phyloP scores from a whole-genome alignment of 2,113 vertebrate species.

The Numida meleagris region DNA sequence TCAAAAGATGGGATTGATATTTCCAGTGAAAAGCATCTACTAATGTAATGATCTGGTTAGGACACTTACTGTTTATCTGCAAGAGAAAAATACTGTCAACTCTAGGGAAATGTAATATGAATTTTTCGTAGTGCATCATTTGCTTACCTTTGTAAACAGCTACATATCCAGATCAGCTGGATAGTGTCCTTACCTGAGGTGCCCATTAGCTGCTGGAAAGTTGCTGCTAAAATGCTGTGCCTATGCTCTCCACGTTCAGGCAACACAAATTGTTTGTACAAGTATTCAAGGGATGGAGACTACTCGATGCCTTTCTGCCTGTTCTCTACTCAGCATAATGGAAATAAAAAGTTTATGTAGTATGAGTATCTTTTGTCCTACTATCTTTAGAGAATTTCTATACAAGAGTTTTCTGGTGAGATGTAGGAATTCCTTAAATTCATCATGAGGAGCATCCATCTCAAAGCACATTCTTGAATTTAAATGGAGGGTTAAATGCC shows the following conservation, averaged over 20 bases:
- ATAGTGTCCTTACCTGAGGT: background rate
- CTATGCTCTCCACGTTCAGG: fast-evolving
- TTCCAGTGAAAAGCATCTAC: background rate
- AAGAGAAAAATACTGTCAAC: background rate
- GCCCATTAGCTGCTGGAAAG: background rate
- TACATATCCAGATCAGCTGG: background rate
- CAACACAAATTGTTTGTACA: background rate
- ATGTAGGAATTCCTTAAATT: background rate
- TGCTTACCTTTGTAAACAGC: background rate
- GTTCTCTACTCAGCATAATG: background rate
- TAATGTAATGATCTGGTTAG: background rate
- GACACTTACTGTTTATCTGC: background rate
- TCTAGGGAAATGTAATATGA: background rate
- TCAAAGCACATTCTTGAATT: background rate
- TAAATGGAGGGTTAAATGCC: background rate
- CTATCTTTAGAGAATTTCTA: background rate
- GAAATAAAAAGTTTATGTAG: background rate
- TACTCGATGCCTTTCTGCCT: background rate
- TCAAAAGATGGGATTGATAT: background rate
- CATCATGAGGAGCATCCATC: background rate
- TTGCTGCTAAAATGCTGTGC: background rate
- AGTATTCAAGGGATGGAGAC: background rate
- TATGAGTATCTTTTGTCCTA: background rate
- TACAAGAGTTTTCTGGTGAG: background rate
- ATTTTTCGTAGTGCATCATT: background rate